Evolutionary conservation across 2,888 invertebrate species (phyloP).

Genomic region (Syritta pipiens): DNA sequence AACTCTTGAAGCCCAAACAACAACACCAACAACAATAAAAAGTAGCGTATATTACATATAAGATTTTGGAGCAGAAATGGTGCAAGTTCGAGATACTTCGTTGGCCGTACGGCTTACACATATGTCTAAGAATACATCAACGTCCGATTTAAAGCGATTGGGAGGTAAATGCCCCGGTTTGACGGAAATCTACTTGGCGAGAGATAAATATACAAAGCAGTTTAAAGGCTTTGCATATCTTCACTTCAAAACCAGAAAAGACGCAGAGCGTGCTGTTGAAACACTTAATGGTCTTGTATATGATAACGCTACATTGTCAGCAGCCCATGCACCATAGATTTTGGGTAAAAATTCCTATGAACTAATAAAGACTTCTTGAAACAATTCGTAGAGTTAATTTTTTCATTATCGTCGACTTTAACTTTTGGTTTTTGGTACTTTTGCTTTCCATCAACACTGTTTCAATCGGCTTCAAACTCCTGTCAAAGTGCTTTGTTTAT

Average conservation of each 20-base stretch:
- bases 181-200: constrained; percentile 32
- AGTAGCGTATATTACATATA: neutral
- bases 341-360: no score
- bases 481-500: constrained; percentile 43
- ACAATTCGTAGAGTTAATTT: no score
- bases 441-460: neutral
- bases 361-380: neutral
- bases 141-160: constrained; percentile 1
- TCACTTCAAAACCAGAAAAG: constrained; percentile 23
- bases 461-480: constrained; percentile 33
- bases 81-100: constrained; percentile 12
- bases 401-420: no score
- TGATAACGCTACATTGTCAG: constrained; percentile 4
- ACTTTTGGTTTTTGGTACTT: no score
- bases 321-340: neutral
- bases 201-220: neutral
- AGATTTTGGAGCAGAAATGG: neutral
- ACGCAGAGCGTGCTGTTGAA: constrained; percentile 21
- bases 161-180: neutral
- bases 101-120: constrained; percentile 33
- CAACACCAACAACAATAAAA: no score
- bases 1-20: no score
- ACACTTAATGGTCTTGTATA: constrained; percentile 31
- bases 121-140: constrained; percentile 4
- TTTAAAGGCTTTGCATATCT: constrained; percentile 44